Evolutionary conservation across 2,888 invertebrate species (phyloP), one percentile per base, ranked within the genome.

Genomic region (Leucophenga montana): DNA sequence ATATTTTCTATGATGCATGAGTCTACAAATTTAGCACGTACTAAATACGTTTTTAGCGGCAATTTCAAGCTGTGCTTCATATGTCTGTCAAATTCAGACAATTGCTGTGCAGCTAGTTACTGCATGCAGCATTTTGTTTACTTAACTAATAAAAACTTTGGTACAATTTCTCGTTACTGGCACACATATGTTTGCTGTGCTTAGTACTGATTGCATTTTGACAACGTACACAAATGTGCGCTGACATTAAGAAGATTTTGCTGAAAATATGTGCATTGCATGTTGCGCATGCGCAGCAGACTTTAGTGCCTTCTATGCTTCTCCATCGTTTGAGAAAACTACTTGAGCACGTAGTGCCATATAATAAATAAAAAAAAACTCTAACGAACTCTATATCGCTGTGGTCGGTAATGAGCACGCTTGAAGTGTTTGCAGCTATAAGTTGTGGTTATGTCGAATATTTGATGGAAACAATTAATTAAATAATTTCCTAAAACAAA

Each of bases 251-350:
- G 27, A 27, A 27, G 27, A 27, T 27, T 27, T 39, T 39, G 39
- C 39, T 27, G 57, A 4, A 61, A 61, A 61, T 61, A 14, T 61
- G 61, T 39, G 33, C 16, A 6, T 18, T 14, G 61, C 39, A 61
- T 61, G 61, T 61, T 61, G 39, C 61, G 61, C 61, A 61, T 61
- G 61, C 39, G 44, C 57, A 57, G n/a, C 31, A n/a, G 31, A 61
- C 13, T 18, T 56, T 27, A 18, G 8, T 20, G 56, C 13, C n/a
- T n/a, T n/a, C n/a, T n/a, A n/a, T n/a, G n/a, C n/a, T n/a, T n/a
- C n/a, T n/a, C n/a, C 56, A 11, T 56, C 27, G 56, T 22, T 9
- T 22, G 27, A 22, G 11, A 1, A 11, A 6, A 13, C 18, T 61
- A 39, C 61, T 61, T 61, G 61, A 61, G 61, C 57, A 61, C 39